Percentiles rank a stretch among this genome's conserved stretches.
Evolutionary conservation across 2,797 vertebrate genomes (phyloP).

Genomic region (Aulostomus chinensis): DNA sequence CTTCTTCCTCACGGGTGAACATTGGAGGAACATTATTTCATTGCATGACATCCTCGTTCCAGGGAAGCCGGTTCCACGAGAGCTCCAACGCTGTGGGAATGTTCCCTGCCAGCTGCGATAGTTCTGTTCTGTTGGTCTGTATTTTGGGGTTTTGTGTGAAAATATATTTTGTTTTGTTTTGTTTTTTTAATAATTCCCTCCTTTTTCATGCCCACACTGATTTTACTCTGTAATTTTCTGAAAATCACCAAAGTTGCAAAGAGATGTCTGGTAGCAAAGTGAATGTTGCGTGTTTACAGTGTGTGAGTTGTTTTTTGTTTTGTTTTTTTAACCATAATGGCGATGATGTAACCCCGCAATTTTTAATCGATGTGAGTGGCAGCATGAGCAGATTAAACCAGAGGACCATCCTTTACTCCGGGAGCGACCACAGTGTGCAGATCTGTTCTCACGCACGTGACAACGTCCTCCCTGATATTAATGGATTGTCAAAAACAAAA

Average conservation of each 20-base stretch:
- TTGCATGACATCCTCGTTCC: too few species aligned
- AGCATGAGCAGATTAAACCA: conserved; percentile 24
- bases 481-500: conserved; percentile 8
- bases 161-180: too few species aligned
- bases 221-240: neutral
- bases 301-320: neutral
- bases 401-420: neutral
- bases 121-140: too few species aligned
- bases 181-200: too few species aligned
- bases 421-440: neutral
- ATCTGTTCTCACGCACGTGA: conserved; percentile 9
- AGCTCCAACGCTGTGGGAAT: too few species aligned
- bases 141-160: neutral
- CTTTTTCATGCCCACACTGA: neutral
- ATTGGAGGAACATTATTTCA: too few species aligned
- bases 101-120: too few species aligned
- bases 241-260: neutral
- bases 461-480: too few species aligned
- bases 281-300: neutral
- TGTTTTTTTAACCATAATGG: too few species aligned
- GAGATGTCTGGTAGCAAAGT: neutral
- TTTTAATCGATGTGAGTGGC: conserved; percentile 11
- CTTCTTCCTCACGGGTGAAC: too few species aligned
- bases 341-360: neutral
- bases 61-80: too few species aligned